phyloP scores from a whole-genome alignment of 2,888 invertebrate genomes.

The Lordiphosa fenestrarum region DNA sequence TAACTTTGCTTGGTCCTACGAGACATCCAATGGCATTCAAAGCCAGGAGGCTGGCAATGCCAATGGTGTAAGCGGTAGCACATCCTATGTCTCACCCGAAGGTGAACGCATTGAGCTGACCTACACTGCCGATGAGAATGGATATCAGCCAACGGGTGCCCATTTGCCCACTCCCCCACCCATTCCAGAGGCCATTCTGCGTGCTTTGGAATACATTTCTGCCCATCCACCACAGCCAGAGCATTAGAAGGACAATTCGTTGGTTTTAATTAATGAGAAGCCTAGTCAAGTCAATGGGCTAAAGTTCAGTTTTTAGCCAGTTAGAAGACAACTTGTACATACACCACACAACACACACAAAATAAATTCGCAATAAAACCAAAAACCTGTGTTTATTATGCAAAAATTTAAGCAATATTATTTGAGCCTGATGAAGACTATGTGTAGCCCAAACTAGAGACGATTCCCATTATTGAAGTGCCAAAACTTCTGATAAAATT shows the following conservation, averaged over 20 bases:
- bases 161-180: slow-evolving; percentile 81
- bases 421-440: too few species aligned
- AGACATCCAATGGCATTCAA: slow-evolving; percentile 83
- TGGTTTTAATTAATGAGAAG: slow-evolving; percentile 17
- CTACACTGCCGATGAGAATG: slow-evolving; percentile 83
- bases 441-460: too few species aligned
- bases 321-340: slow-evolving; percentile 22
- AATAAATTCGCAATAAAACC: slow-evolving; percentile 9
- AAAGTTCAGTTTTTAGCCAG: slow-evolving; percentile 26
- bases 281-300: slow-evolving; percentile 35
- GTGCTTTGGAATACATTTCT: slow-evolving; percentile 81
- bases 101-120: slow-evolving; percentile 78
- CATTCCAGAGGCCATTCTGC: slow-evolving; percentile 81
- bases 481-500: too few species aligned
- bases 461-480: too few species aligned
- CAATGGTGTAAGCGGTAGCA: slow-evolving; percentile 81
- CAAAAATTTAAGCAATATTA: too few species aligned
- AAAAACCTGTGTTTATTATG: slow-evolving; percentile 5
- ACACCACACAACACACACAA: slow-evolving; percentile 8
- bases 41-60: slow-evolving; percentile 82
- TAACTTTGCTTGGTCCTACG: slow-evolving; percentile 78
- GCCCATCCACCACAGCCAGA: slow-evolving; percentile 68
- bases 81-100: slow-evolving; percentile 81
- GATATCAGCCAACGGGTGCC: slow-evolving; percentile 81
- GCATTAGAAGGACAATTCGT: slow-evolving; percentile 1